These are phyloP conservation scores for Troides aeacus DNA, from an alignment of 2,888 invertebrate species.

Conservation along the genomic window DNA sequence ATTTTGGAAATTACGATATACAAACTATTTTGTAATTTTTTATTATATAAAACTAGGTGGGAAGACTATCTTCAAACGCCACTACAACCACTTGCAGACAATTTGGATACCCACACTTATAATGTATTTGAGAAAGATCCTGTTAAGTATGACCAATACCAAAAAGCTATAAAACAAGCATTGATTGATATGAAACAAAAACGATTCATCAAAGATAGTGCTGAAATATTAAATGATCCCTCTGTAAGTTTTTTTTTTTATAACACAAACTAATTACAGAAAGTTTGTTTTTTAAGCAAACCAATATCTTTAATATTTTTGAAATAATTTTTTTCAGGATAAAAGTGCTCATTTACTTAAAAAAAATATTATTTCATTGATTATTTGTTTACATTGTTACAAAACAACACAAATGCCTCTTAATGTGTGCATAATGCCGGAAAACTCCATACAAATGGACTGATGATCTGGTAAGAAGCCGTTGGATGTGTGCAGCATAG, in stretches of 20 bases:
- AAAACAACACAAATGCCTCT: not conserved
- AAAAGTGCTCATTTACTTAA: not conserved
- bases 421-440: no score
- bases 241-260: constrained; percentile 27
- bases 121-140: constrained; percentile 99
- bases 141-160: constrained; percentile 94
- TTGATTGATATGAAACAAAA: constrained; percentile 79
- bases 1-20: not conserved
- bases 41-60: constrained; percentile 80
- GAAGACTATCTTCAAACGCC: constrained; percentile 96
- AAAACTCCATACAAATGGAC: no score
- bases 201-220: constrained; percentile 33
- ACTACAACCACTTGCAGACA: constrained; percentile 96
- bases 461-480: no score
- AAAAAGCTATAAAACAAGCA: constrained; percentile 88
- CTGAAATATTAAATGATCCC: constrained; percentile 27
- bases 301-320: not conserved
- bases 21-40: not conserved
- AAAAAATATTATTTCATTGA: not conserved
- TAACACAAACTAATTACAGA: not conserved
- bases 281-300: not conserved
- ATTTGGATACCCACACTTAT: constrained; percentile 97
- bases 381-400: not conserved
- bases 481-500: no score
- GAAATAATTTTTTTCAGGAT: not conserved